Conservation (phyloP, 2,888 invertebrate species). For the Stenotaenia linearis region DNA sequence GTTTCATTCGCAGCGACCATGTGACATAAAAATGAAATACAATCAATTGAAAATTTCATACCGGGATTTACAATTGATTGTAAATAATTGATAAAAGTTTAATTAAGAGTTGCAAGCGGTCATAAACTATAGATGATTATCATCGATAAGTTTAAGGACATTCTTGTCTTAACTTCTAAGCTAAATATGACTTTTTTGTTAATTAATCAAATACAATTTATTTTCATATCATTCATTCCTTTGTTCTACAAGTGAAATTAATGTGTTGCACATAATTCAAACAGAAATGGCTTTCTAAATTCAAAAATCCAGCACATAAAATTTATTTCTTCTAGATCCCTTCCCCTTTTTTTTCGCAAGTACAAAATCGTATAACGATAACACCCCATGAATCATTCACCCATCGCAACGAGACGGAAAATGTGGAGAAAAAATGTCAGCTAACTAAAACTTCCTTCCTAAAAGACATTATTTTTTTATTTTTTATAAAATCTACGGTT, state of each 20-base stretch:
- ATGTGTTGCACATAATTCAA: not conserved
- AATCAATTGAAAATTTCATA: no score
- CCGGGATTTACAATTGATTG: no score
- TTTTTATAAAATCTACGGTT: not conserved
- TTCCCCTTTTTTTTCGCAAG: not conserved
- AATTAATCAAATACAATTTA: not conserved
- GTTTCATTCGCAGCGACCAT: no score
- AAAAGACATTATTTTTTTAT: not conserved
- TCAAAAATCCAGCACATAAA: not conserved
- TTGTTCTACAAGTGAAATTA: not conserved
- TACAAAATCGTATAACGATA: not conserved
- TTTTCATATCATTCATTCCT: not conserved
- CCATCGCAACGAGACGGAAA: constrained; percentile 7
- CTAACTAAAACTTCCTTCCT: constrained; percentile 20
- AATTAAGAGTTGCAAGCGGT: no score
- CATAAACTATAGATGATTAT: no score
- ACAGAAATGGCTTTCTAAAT: not conserved
- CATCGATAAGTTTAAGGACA: no score
- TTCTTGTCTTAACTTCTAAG: no score
- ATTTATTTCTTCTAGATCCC: not conserved
- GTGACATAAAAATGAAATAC: no score
- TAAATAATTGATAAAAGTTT: no score
- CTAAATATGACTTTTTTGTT: not conserved
- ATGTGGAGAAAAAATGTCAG: constrained; percentile 3
- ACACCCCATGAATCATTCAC: constrained; percentile 21